phyloP scores from a whole-genome alignment of 2,888 invertebrate genomes.

The Xestobium rufovillosum region DNA sequence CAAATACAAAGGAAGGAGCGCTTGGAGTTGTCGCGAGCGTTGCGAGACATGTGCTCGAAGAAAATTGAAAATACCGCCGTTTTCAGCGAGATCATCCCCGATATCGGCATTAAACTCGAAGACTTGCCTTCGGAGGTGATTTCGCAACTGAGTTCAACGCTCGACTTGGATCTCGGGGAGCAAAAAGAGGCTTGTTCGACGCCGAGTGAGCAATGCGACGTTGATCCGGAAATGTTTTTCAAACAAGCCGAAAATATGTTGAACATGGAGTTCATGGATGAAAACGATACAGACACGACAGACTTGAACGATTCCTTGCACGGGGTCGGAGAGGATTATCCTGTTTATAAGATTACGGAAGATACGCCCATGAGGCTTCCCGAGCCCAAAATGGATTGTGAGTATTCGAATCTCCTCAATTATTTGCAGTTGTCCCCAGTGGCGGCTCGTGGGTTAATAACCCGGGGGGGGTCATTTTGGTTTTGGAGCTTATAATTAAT shows the following conservation, averaged over 20 bases:
- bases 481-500: too few species aligned
- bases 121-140: slow-evolving; percentile 37
- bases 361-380: too few species aligned
- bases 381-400: too few species aligned
- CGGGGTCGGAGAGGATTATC: neutral
- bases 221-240: slow-evolving; percentile 24
- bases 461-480: too few species aligned
- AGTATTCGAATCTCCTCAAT: too few species aligned
- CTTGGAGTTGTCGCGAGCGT: slow-evolving; percentile 36
- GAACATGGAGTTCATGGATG: slow-evolving; percentile 5
- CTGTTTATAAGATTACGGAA: neutral
- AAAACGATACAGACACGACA: too few species aligned
- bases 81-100: slow-evolving; percentile 36
- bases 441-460: too few species aligned
- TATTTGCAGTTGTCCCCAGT: too few species aligned
- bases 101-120: slow-evolving; percentile 39
- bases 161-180: slow-evolving; percentile 25
- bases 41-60: slow-evolving; percentile 35
- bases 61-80: slow-evolving; percentile 23
- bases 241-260: slow-evolving; percentile 23
- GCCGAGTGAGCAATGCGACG: slow-evolving; percentile 8
- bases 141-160: slow-evolving; percentile 32
- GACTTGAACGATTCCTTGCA: slow-evolving; percentile 3
- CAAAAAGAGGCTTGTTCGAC: slow-evolving; percentile 1
- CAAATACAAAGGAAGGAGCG: slow-evolving; percentile 38